phyloP scores from a whole-genome alignment of 35 echinoderm and acorn worm genomes.

The Nesometra sesokonis region DNA sequence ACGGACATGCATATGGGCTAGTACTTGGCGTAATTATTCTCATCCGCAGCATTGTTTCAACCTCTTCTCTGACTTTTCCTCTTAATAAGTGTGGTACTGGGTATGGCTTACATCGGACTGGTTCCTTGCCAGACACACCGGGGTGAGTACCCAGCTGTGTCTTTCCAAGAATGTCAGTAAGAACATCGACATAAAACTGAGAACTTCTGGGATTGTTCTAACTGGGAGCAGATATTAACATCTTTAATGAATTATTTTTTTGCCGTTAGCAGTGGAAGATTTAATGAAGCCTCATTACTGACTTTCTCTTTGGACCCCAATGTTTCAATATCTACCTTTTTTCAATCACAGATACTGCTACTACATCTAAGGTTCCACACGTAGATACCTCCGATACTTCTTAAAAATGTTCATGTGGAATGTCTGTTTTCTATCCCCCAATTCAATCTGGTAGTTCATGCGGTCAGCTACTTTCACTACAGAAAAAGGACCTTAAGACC shows the following conservation, averaged over 20 bases:
- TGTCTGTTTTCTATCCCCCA: background rate
- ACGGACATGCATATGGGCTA: too few species aligned
- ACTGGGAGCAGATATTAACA: background rate
- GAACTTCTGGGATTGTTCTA: background rate
- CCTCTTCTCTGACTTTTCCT: conserved; percentile 29
- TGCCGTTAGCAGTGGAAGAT: background rate
- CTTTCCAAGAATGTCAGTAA: too few species aligned
- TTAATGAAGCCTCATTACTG: too few species aligned
- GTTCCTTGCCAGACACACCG: too few species aligned
- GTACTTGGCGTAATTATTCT: too few species aligned
- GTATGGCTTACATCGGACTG: too few species aligned
- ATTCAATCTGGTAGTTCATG: conserved; percentile 20
- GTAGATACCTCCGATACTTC: background rate
- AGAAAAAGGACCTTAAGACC: too few species aligned
- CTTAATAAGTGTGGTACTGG: too few species aligned
- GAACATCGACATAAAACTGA: background rate
- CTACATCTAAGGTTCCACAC: background rate
- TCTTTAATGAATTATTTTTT: background rate
- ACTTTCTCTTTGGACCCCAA: background rate
- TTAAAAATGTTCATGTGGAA: conserved; percentile 25
- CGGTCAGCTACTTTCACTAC: background rate
- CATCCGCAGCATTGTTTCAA: conserved; percentile 36
- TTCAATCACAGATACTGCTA: background rate
- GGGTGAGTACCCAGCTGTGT: too few species aligned
- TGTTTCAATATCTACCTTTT: background rate